These are phyloP conservation scores for Leptocoma aspasia DNA, from an alignment of 2,113 vertebrate species.

Conservation along the genomic window DNA sequence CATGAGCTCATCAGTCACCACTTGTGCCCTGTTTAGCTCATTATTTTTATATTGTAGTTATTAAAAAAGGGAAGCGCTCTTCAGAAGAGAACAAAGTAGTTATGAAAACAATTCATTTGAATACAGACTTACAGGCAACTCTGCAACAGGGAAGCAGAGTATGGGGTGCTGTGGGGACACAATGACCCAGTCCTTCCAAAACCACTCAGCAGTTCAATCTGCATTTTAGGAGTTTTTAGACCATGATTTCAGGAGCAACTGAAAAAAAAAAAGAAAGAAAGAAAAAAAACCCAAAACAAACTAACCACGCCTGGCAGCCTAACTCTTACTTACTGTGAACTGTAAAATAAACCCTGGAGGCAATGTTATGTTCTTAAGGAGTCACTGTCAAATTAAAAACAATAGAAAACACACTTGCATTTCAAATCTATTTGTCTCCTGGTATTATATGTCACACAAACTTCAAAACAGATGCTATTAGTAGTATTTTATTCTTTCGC, in stretches of 20 bases:
- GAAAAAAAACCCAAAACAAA: background rate
- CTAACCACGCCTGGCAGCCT: background rate
- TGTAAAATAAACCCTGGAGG: conserved; percentile 21
- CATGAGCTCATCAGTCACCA: background rate
- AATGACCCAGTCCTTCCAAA: background rate
- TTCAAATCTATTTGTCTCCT: background rate
- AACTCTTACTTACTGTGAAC: conserved; percentile 17
- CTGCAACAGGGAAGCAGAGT: background rate
- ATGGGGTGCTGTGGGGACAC: background rate
- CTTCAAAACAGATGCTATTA: conserved; percentile 11
- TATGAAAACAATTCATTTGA: background rate
- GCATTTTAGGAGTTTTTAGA: conserved; percentile 19
- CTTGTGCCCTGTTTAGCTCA: background rate
- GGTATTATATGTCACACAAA: background rate
- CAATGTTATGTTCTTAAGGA: conserved; percentile 13
- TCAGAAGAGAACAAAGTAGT: background rate
- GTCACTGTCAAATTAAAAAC: conserved; percentile 5
- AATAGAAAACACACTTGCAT: background rate
- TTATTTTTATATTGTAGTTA: background rate
- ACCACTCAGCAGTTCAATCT: background rate
- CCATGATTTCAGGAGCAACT: background rate
- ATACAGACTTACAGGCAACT: background rate
- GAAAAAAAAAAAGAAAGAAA: background rate
- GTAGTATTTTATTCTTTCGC: background rate
- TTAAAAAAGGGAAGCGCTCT: background rate